phyloP scores from a whole-genome alignment of 2,888 invertebrate species.

The Monopis laevigella region DNA sequence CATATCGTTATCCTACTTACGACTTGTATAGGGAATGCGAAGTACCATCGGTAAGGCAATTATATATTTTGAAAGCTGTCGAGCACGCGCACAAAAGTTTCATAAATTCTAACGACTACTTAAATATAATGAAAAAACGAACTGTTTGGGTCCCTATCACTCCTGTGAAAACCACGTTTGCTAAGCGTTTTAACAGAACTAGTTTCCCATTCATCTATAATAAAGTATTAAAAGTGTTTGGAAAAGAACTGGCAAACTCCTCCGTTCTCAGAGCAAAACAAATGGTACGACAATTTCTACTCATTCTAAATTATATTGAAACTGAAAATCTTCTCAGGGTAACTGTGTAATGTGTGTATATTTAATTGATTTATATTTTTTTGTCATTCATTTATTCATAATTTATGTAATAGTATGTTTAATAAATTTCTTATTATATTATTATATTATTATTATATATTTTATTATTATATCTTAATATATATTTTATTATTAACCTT shows the following conservation, averaged over 20 bases:
- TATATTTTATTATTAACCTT: too few relatives aligned
- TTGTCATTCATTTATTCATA: too few relatives aligned
- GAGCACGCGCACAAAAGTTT: neutral
- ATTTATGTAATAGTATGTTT: too few relatives aligned
- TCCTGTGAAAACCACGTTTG: neutral
- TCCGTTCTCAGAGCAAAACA: neutral
- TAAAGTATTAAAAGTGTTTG: neutral
- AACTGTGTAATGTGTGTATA: too few relatives aligned
- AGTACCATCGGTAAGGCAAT: constrained; percentile 3
- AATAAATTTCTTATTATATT: too few relatives aligned
- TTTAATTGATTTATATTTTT: too few relatives aligned
- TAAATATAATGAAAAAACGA: neutral
- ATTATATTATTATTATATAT: too few relatives aligned
- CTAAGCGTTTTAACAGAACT: neutral
- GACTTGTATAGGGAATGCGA: neutral
- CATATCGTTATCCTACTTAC: constrained; percentile 1
- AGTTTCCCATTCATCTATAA: neutral
- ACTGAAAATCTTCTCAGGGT: too few relatives aligned
- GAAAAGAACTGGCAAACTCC: neutral
- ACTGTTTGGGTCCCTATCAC: neutral
- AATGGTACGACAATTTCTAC: neutral
- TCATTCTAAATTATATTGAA: neutral
- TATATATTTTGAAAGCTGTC: neutral
- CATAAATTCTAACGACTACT: neutral
- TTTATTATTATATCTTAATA: too few relatives aligned